Evolutionary conservation across 2,888 invertebrate species (phyloP).

Genomic region (Acanthoscelides obtectus): DNA sequence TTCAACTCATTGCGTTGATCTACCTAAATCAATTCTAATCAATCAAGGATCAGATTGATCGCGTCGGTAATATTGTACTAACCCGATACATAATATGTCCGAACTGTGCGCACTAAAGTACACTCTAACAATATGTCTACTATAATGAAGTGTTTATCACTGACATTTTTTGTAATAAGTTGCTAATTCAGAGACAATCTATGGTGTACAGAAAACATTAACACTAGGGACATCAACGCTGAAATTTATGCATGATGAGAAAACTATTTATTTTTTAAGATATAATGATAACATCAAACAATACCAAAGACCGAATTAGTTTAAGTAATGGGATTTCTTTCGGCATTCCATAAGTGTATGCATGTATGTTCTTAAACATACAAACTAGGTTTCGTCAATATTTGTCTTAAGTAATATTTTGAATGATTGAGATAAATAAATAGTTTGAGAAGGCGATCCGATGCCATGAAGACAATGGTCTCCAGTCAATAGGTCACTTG

Average conservation of each 20-base stretch:
- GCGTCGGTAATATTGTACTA: neutral
- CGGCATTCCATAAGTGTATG: neutral
- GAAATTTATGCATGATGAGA: neutral
- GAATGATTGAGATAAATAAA: too few species aligned
- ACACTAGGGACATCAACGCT: neutral
- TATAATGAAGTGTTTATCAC: neutral
- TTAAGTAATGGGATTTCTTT: neutral
- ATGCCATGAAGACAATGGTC: too few species aligned
- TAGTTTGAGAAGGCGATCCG: too few species aligned
- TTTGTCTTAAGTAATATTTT: too few species aligned
- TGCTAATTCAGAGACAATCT: neutral
- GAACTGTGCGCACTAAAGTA: neutral
- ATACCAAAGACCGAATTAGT: neutral
- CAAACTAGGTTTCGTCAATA: too few species aligned
- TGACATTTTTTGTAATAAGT: neutral
- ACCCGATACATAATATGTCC: neutral
- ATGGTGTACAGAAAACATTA: neutral
- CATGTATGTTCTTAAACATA: neutral
- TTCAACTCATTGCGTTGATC: too few species aligned
- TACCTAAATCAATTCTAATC: too few species aligned
- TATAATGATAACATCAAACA: neutral
- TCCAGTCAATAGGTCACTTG: too few species aligned
- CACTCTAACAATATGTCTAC: neutral
- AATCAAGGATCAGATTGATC: too few species aligned
- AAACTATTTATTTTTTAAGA: neutral